Base-by-base conservation (phyloP, 2,888 invertebrate genomes). In the Amiota mariae region DNA sequence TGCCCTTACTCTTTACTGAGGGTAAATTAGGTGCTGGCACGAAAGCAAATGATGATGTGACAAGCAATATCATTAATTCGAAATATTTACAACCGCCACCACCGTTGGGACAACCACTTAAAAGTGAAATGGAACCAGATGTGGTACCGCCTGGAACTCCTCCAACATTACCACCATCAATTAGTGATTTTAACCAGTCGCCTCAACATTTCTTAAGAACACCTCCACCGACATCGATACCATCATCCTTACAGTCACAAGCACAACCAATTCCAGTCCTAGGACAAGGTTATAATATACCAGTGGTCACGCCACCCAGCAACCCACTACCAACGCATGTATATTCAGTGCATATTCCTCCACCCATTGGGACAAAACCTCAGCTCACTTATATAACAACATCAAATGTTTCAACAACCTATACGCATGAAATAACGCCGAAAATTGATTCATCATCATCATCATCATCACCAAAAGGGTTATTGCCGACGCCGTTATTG, bases 141-240 rank as follows among this genome's bases (percentile, higher is more conserved):
- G 54, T 6, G 8, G n/a, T n/a, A 54, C 13, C 20, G 59, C 59
- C 12, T 18, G 20, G 20, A 59, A 59, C 13, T 10, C 59, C 59
- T 11, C 11, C n/a, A 59, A 18, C 64, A 64, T 2, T 36, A 12
- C 11, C 12, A 10, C 36, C 82, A 0, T 81, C 83, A 0, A 78
- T 82, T 56, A 81, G 80, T 3, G 24, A 24, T 24, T 24, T 24
- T 24, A 3, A 2, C 3, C 24, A n/a, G n/a, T n/a, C 24, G 1
- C 24, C 36, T 36, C 3, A 36, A 36, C 36, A 36, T 56, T 77
- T 80, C 36, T 77, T 84, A 68, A 85, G 81, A 9, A 85, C 87
- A 4, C 89, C 87, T 6, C 87, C 87, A 10, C 89, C 88, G 36
- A 0, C 76, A n/a, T n/a, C n/a, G n/a, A n/a, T n/a, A n/a, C 47